Conservation (phyloP, 2,888 invertebrate species). For the Conops quadrifasciatus region DNA sequence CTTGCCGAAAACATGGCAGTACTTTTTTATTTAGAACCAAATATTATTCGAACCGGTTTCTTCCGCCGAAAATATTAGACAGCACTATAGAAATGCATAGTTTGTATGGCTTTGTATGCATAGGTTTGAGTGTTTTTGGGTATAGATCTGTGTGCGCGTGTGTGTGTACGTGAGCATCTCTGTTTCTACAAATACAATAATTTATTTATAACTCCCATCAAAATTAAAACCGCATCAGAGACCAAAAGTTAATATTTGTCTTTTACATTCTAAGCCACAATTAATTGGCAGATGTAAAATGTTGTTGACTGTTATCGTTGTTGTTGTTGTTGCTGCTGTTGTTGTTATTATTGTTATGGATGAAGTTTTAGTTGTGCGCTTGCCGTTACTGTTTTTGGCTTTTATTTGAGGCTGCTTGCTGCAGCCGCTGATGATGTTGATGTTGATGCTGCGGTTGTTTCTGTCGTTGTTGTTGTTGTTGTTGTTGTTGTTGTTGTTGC, state of each 20-base stretch:
- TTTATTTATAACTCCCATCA: slow-evolving; percentile 53
- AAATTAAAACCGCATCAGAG: slow-evolving; percentile 58
- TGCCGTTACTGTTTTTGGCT: slow-evolving; percentile 22
- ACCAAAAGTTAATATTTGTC: slow-evolving; percentile 60
- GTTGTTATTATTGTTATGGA: not conserved
- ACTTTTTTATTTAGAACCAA: no score
- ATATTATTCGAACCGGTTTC: no score
- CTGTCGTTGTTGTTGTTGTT: slow-evolving; percentile 10
- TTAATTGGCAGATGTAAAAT: slow-evolving; percentile 54
- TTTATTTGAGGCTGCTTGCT: slow-evolving; percentile 6
- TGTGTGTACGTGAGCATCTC: slow-evolving; percentile 21
- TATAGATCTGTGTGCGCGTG: slow-evolving; percentile 23
- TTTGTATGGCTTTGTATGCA: slow-evolving; percentile 25
- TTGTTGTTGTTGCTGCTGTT: slow-evolving; percentile 19
- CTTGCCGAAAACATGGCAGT: no score
- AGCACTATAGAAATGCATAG: not conserved
- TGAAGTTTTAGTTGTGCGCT: slow-evolving; percentile 15
- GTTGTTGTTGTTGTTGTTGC: slow-evolving; percentile 2
- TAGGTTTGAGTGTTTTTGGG: slow-evolving; percentile 31
- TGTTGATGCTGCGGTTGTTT: slow-evolving; percentile 12
- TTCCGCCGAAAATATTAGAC: slow-evolving; percentile 5
- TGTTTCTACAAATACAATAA: slow-evolving; percentile 46
- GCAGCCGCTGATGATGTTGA: slow-evolving; percentile 6
- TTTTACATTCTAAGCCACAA: slow-evolving; percentile 59
- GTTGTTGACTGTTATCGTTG: slow-evolving; percentile 38